Base-by-base conservation (phyloP, 2,797 vertebrate genomes). In the Avahi laniger region DNA sequence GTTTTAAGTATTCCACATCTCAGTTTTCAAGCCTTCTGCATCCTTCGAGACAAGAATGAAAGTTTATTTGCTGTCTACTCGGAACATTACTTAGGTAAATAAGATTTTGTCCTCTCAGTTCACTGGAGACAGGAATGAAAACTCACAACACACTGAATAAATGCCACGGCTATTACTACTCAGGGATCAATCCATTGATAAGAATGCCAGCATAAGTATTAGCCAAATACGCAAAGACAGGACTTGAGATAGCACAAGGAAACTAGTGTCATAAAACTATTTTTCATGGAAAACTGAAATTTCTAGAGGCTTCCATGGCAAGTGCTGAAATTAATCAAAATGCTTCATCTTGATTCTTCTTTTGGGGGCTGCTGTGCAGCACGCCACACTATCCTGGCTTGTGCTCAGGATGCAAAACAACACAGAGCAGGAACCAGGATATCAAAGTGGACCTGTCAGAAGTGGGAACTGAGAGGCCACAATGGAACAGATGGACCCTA, bases 41-140 rank as follows among this genome's bases (percentile, higher is more conserved):
- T 46, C 28, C n/a, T 88, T 91, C 69, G 75, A 82, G 83, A 72
- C 52, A 89, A 94, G 67, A 38, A 48, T n/a, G 14, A 63, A n/a
- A 33, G 15, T 83, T 86, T 93, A 48, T 75, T 75, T 95, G 41
- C 35, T 93, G 63, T 33, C 41, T 83, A 41, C 26, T 69, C 46
- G 87, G 41, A 93, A 95, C 38, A 75, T 52, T 54, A 35, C 24
- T 46, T 87, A 67, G 33, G 22, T 89, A 82, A 97, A 86, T 65
- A 92, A 80, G 22, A 84, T 61, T 54, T 50, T n/a, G 3, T 52
- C 52, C 48, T 75, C 22, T 63, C 72, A 75, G 46, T 80, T 73
- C 50, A 67, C 78, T 46, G 52, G 63, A 75, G 18, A 72, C 30
- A 67, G 2, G 28, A 95, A 67, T 61, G 18, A 95, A 83, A 90